These are phyloP conservation scores for Sclerodermus sp. DNA, from an alignment of 2,888 invertebrate genomes.

Conservation along the genomic window DNA sequence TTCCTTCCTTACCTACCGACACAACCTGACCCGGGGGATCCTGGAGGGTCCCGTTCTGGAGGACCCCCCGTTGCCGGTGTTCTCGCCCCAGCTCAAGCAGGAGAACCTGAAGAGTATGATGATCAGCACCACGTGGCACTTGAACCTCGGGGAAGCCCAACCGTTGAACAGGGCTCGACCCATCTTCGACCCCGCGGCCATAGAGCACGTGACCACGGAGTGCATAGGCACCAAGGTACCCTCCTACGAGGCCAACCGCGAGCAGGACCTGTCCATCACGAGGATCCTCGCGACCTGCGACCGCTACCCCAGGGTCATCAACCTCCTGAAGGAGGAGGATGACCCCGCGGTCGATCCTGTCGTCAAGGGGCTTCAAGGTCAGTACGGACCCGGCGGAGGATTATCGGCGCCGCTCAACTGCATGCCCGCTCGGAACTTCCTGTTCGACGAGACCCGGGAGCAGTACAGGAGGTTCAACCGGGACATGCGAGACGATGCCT, in stretches of 20 bases:
- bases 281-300: not conserved
- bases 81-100: conserved; percentile 19
- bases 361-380: no score
- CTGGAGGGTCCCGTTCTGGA: conserved; percentile 27
- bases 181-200: conserved; percentile 13
- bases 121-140: conserved; percentile 41
- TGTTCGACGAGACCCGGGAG: conserved; percentile 24
- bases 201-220: conserved; percentile 14
- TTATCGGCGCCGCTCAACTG: conserved; percentile 35
- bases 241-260: not conserved
- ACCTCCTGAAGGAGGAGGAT: not conserved
- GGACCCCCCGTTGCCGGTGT: conserved; percentile 20
- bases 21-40: conserved; percentile 27
- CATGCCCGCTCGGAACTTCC: conserved; percentile 23
- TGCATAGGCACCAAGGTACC: conserved; percentile 9
- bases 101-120: conserved; percentile 26
- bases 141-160: conserved; percentile 33
- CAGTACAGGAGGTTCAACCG: conserved; percentile 24
- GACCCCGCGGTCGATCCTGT: conserved; percentile 15
- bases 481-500: conserved; percentile 32
- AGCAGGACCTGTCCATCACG: conserved; percentile 14
- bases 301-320: no score
- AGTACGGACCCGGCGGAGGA: no score
- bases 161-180: conserved; percentile 20
- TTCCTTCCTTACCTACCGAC: conserved; percentile 32